Evolutionary conservation across 2,797 vertebrate genomes (phyloP).

Genomic region (Sciurus carolinensis): DNA sequence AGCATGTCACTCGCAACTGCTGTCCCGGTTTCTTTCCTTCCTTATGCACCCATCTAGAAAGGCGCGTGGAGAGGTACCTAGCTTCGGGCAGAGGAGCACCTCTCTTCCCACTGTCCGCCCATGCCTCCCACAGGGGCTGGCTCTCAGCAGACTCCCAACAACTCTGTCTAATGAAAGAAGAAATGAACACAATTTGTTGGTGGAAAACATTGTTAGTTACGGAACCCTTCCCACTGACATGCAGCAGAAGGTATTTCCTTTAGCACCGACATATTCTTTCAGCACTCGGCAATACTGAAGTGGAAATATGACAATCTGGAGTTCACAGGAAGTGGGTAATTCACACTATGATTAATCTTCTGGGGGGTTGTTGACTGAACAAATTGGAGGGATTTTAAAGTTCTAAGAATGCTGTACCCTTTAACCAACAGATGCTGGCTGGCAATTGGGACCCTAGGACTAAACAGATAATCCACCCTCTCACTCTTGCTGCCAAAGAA

Average conservation of each 20-base stretch:
- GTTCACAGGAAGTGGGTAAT: background rate
- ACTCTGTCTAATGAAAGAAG: background rate
- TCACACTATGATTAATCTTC: background rate
- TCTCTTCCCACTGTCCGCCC: background rate
- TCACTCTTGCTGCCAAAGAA: background rate
- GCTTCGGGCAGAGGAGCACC: fast-evolving
- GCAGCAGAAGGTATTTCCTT: conserved; percentile 20
- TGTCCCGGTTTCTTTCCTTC: no score
- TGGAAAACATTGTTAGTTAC: background rate
- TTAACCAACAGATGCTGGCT: background rate
- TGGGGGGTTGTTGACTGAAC: background rate
- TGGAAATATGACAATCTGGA: fast-evolving
- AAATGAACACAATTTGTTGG: background rate
- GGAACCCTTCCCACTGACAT: background rate
- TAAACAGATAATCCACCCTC: background rate
- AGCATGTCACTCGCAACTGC: background rate
- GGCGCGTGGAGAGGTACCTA: no score
- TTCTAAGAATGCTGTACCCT: fast-evolving
- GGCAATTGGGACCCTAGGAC: background rate
- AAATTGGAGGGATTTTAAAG: background rate
- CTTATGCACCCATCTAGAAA: background rate
- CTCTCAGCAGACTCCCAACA: background rate
- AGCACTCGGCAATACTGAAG: background rate
- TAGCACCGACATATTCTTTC: background rate
- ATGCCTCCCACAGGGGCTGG: background rate